Evolutionary conservation across 2,113 vertebrate genomes (phyloP).

Genomic region (Mohoua ochrocephala): DNA sequence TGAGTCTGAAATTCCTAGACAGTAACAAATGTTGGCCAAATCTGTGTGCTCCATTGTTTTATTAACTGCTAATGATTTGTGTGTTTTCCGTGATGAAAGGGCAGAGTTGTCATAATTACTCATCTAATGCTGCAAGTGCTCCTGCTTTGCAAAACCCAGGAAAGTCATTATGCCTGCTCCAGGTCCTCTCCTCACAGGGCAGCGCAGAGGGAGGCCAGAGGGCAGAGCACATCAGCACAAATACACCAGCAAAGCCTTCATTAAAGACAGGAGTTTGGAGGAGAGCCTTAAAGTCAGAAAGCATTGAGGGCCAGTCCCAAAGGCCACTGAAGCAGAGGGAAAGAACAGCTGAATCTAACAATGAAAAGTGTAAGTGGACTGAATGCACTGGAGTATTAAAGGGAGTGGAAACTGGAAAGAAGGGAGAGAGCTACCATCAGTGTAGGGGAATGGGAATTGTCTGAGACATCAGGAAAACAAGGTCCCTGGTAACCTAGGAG

Average conservation of each 20-base stretch:
- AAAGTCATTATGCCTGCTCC: not conserved
- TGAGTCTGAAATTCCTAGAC: not conserved
- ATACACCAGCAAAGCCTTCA: not conserved
- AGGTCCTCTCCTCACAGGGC: not conserved
- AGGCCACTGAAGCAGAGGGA: not conserved
- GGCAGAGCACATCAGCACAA: not conserved
- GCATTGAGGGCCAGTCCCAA: not conserved
- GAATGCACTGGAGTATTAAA: not conserved
- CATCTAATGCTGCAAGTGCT: not conserved
- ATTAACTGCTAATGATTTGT: not conserved
- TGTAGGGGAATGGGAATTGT: not conserved
- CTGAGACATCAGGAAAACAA: not conserved
- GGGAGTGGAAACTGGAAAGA: not conserved
- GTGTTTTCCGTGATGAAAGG: not conserved
- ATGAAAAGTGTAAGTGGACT: not conserved
- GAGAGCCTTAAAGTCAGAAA: not conserved
- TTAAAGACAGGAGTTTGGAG: not conserved
- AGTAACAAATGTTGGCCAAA: not conserved
- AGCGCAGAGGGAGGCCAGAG: not conserved
- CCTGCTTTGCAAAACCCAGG: not conserved
- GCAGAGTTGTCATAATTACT: not conserved
- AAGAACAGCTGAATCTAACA: not conserved
- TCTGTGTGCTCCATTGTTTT: not conserved
- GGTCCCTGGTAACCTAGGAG: not conserved
- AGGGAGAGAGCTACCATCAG: not conserved